phyloP scores from a whole-genome alignment of 2,113 vertebrate species.

The Entomyzon cyanotis region DNA sequence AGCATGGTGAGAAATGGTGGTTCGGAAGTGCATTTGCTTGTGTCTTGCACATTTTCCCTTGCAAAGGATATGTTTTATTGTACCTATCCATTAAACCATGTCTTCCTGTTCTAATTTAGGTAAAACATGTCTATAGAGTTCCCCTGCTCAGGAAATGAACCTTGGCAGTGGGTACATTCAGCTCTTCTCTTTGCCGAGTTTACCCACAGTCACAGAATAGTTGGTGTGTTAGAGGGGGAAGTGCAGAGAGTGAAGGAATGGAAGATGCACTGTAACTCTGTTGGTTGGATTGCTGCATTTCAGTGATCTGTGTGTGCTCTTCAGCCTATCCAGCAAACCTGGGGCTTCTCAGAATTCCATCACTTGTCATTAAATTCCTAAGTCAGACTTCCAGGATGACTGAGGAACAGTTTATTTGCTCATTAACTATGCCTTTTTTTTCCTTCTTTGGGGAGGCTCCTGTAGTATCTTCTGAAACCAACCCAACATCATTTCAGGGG shows the following conservation, averaged over 20 bases:
- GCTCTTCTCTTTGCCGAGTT: neutral
- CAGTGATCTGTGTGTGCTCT: neutral
- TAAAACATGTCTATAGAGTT: neutral
- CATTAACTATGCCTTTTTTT: neutral
- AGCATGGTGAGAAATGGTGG: conserved; percentile 86
- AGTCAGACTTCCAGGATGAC: neutral
- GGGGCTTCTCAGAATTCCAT: neutral
- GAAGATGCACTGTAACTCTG: neutral
- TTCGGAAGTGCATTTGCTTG: neutral
- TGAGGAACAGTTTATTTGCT: neutral
- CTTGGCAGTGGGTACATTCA: neutral
- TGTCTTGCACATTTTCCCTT: neutral
- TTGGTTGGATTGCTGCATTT: neutral
- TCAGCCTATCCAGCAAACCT: neutral
- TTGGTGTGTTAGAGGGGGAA: neutral
- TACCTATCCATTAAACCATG: neutral
- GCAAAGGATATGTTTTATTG: neutral
- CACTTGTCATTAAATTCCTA: neutral
- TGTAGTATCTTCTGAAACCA: neutral
- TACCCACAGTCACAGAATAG: neutral
- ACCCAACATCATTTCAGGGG: neutral
- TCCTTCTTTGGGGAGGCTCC: neutral
- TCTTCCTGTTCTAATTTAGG: neutral
- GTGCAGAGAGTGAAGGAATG: neutral
- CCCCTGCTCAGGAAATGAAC: neutral